A percentile compares a stretch with the other conserved stretches of the same genome.
These are phyloP conservation scores for Ellobius talpinus DNA, from an alignment of 2,113 vertebrate genomes.

Conservation along the genomic window DNA sequence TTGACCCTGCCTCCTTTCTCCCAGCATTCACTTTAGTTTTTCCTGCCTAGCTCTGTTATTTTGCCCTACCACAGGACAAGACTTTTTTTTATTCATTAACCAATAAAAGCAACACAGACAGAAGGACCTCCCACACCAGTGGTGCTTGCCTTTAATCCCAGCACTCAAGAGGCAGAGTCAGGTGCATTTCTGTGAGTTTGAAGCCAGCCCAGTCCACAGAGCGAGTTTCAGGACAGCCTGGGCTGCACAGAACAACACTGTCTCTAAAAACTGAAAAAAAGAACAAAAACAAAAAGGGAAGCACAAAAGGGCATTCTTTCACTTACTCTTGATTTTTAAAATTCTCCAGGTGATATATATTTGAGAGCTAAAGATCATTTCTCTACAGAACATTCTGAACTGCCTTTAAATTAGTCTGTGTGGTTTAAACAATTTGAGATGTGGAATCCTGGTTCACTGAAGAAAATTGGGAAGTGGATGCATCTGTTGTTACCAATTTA, in stretches of 20 bases:
- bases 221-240: not conserved
- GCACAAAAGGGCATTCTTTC: not conserved
- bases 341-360: not conserved
- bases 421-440: not conserved
- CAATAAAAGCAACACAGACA: no score
- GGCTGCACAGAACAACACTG: no score
- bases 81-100: no score
- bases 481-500: not conserved
- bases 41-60: no score
- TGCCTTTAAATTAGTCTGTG: not conserved
- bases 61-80: no score
- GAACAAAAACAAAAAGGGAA: not conserved
- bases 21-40: no score
- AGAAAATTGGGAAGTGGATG: not conserved
- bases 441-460: not conserved
- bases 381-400: not conserved
- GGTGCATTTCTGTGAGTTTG: no score
- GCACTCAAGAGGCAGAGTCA: not conserved
- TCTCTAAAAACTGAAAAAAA: no score
- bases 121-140: no score
- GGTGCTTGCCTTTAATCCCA: not conserved
- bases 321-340: not conserved
- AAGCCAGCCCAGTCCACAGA: not conserved
- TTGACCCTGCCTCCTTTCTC: no score
- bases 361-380: not conserved